Conservation (phyloP, 2,888 invertebrate genomes). For the Cheilosia impressa region DNA sequence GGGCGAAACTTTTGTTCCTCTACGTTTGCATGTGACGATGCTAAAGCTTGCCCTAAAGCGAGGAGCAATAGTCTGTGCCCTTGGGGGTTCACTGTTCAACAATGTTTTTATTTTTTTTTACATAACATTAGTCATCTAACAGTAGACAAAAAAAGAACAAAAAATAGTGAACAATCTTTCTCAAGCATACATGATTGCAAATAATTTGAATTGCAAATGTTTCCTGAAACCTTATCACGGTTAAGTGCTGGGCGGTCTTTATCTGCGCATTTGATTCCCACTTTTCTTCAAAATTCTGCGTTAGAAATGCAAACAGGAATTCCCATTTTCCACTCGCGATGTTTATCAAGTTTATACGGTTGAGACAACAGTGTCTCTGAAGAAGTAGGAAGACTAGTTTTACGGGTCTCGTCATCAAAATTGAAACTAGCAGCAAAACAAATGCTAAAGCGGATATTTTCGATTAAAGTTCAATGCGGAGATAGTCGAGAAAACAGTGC, state of each 20-base stretch:
- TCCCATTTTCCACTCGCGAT: no score
- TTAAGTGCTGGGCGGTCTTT: no score
- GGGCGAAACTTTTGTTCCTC: not conserved
- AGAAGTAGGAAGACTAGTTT: slow-evolving; percentile 10
- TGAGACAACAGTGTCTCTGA: not conserved
- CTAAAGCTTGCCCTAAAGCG: slow-evolving; percentile 8
- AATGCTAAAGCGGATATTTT: not conserved
- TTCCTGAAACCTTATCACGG: not conserved
- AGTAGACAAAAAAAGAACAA: not conserved
- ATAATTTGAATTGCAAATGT: slow-evolving; percentile 17
- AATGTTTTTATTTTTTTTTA: slow-evolving; percentile 29
- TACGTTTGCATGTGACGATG: not conserved
- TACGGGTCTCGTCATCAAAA: not conserved
- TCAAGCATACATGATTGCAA: not conserved
- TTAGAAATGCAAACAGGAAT: no score
- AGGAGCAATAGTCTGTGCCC: slow-evolving; percentile 25
- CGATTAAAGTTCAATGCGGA: slow-evolving; percentile 22
- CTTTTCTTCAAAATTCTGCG: no score
- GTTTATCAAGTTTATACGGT: no score
- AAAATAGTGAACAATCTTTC: slow-evolving; percentile 13
- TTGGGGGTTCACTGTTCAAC: slow-evolving; percentile 18
- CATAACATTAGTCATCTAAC: slow-evolving; percentile 59
- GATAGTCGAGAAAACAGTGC: not conserved
- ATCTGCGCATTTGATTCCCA: no score
- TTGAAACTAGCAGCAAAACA: not conserved